A percentile compares a stretch with the other conserved stretches of the same genome.
Evolutionary conservation across 2,888 invertebrate genomes (phyloP).

Genomic region (Chloromyia formosa): DNA sequence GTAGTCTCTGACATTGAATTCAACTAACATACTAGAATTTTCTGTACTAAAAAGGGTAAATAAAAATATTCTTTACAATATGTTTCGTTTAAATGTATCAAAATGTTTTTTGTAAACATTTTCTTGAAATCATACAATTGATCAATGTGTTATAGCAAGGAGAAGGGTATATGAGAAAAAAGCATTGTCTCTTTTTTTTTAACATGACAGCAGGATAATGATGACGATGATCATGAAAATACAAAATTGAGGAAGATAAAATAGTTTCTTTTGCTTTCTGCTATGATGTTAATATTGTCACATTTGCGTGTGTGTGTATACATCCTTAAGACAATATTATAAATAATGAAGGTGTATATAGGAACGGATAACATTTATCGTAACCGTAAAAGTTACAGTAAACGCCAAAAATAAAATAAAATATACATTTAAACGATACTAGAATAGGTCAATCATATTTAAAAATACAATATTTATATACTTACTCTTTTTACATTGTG

Average conservation of each 20-base stretch:
- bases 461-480: constrained; percentile 41
- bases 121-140: too few species aligned
- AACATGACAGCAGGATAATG: too few species aligned
- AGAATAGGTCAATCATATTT: constrained; percentile 20
- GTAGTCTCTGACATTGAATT: constrained; percentile 18
- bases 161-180: too few species aligned
- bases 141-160: too few species aligned
- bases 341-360: constrained; percentile 11
- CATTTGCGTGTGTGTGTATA: neutral
- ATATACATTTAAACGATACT: constrained; percentile 34
- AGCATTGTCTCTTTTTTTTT: too few species aligned
- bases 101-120: too few species aligned
- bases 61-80: constrained; percentile 37
- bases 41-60: neutral
- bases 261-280: neutral
- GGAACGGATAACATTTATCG: constrained; percentile 18
- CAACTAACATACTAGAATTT: constrained; percentile 13
- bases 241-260: neutral
- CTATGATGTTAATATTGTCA: constrained; percentile 9
- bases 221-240: too few species aligned
- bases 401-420: constrained; percentile 28
- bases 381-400: constrained; percentile 8
- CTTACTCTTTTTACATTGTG: constrained; percentile 43
- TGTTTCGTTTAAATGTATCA: constrained; percentile 40
- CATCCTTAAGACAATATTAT: constrained; percentile 23